Percentiles rank a stretch among this genome's conserved stretches.
Evolutionary conservation across 2,113 vertebrate species (phyloP).

Genomic region (Xiphophorus hellerii): DNA sequence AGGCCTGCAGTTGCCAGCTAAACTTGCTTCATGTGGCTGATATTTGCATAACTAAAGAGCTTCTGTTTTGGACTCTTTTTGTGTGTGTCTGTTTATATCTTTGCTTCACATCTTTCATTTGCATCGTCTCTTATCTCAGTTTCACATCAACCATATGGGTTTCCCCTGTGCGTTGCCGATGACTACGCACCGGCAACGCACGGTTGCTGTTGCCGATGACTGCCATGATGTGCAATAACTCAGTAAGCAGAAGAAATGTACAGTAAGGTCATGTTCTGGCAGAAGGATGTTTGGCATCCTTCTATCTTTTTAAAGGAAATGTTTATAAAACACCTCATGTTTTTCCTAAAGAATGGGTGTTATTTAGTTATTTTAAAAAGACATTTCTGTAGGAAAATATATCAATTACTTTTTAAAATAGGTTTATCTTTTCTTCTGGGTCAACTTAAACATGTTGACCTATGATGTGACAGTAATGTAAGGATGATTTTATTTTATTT

Average conservation of each 20-base stretch:
- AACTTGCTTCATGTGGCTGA: constrained; percentile 37
- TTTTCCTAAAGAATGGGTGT: neutral
- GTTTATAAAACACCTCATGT: neutral
- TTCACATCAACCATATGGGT: constrained; percentile 29
- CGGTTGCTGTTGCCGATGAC: neutral
- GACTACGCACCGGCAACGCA: neutral
- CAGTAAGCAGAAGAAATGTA: neutral
- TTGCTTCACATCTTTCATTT: constrained; percentile 9
- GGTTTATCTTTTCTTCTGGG: no score
- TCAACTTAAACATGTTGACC: no score
- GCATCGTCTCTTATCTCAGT: constrained; percentile 19
- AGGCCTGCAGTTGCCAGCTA: constrained; percentile 18
- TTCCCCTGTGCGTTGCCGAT: constrained; percentile 15
- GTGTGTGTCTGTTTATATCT: neutral
- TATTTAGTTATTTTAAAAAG: no score
- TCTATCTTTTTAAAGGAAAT: neutral
- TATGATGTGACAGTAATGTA: no score
- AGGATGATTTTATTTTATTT: no score
- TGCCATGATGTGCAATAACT: constrained; percentile 9
- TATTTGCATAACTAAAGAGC: constrained; percentile 42
- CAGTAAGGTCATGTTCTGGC: neutral
- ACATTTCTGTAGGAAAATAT: no score
- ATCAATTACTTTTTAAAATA: no score
- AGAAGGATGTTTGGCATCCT: constrained; percentile 4
- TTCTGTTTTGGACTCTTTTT: constrained; percentile 13